Evolutionary conservation across 2,888 invertebrate genomes (phyloP).

Genomic region (Neoitamus cyanurus): DNA sequence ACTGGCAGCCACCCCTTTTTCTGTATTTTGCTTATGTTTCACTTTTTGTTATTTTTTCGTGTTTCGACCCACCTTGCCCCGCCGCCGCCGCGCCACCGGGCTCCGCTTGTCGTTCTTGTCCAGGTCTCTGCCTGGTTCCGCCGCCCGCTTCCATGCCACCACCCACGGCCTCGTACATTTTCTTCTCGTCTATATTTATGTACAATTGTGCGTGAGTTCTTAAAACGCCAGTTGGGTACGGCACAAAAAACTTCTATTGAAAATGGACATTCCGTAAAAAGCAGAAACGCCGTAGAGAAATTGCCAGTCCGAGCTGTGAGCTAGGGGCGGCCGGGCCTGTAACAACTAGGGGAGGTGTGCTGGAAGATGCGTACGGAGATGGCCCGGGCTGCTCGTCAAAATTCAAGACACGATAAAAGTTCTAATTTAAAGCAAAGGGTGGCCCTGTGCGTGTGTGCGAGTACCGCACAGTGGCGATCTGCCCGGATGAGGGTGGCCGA

Average conservation of each 20-base stretch:
- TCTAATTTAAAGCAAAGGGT: slow-evolving; percentile 63
- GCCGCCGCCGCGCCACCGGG: neutral
- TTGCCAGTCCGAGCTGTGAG: slow-evolving; percentile 41
- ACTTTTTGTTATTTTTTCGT: slow-evolving; percentile 45
- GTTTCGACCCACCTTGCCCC: slow-evolving; percentile 21
- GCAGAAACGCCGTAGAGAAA: slow-evolving; percentile 44
- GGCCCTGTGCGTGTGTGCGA: slow-evolving; percentile 4
- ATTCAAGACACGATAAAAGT: slow-evolving; percentile 66
- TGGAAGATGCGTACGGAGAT: slow-evolving; percentile 34
- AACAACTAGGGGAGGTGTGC: neutral
- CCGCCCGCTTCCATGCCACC: neutral
- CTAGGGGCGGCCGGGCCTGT: neutral
- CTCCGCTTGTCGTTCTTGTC: slow-evolving; percentile 18
- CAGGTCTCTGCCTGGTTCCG: neutral
- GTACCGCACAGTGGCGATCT: slow-evolving; percentile 17
- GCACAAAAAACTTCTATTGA: slow-evolving; percentile 46
- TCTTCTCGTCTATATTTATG: slow-evolving; percentile 32
- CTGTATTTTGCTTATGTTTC: slow-evolving; percentile 48
- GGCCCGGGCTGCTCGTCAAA: slow-evolving; percentile 57
- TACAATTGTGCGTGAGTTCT: slow-evolving; percentile 43
- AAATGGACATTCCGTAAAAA: slow-evolving; percentile 48
- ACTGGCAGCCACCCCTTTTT: slow-evolving; percentile 39
- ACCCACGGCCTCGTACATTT: slow-evolving; percentile 2
- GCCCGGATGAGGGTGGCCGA: slow-evolving; percentile 21
- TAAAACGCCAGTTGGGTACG: slow-evolving; percentile 42